A percentile compares a stretch with the other conserved stretches of the same genome.
phyloP scores from a whole-genome alignment of 2,113 vertebrate species.

The Lamprotornis superbus region DNA sequence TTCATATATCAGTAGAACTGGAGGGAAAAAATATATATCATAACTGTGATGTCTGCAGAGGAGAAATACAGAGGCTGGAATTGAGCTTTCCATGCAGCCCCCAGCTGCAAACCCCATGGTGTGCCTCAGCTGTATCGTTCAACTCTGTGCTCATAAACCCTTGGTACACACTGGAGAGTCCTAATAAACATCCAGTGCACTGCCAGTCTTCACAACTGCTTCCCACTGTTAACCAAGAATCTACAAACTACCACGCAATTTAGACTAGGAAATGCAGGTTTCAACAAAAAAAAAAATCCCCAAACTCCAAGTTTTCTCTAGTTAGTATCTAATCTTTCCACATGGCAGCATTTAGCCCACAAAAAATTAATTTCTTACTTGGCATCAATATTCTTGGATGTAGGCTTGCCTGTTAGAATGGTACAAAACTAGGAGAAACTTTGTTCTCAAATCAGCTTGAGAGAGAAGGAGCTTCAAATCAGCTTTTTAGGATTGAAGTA shows the following conservation, averaged over 20 bases:
- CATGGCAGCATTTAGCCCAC: background rate
- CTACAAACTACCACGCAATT: background rate
- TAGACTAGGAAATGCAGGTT: background rate
- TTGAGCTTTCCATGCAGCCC: background rate
- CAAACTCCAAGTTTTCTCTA: background rate
- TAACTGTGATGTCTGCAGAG: background rate
- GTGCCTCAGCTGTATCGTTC: background rate
- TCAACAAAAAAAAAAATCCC: background rate
- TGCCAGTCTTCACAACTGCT: background rate
- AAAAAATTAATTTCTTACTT: background rate
- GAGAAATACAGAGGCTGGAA: background rate
- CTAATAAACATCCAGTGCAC: background rate
- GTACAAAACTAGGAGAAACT: background rate
- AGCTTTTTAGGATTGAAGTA: background rate
- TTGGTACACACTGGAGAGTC: background rate
- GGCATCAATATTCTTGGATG: background rate
- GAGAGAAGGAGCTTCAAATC: background rate
- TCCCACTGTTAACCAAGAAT: background rate
- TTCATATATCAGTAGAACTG: slow-evolving; percentile 28
- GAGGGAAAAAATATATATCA: background rate
- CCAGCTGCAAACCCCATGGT: background rate
- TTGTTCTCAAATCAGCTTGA: background rate
- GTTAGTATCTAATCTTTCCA: background rate
- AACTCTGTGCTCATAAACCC: background rate
- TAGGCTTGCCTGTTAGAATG: background rate